Conservation (phyloP, 2,888 invertebrate genomes). For the Zhengitettix transpicula region DNA sequence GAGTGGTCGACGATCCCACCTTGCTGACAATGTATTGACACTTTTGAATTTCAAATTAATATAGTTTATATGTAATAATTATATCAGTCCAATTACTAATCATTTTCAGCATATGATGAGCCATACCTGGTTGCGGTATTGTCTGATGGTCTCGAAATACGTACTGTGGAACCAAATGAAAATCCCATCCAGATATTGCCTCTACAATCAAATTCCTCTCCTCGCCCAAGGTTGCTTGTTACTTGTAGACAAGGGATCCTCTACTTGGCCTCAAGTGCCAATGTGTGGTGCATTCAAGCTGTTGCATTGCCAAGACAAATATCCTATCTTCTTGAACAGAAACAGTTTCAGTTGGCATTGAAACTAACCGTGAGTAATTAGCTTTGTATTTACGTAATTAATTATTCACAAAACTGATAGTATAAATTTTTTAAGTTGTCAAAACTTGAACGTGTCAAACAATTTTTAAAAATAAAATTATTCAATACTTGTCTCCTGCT, state of each 20-base stretch:
- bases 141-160: conserved; percentile 67
- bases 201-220: conserved; percentile 10
- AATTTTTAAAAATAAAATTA: too few species aligned
- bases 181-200: conserved; percentile 58
- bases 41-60: too few species aligned
- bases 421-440: too few species aligned
- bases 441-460: too few species aligned
- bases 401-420: too few species aligned
- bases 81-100: too few species aligned
- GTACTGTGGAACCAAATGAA: conserved; percentile 72
- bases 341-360: conserved; percentile 86
- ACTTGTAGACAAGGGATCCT: conserved; percentile 61
- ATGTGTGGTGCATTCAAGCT: conserved; percentile 74
- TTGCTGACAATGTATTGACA: too few species aligned
- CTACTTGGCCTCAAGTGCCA: conserved; percentile 73
- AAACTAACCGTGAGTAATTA: conserved; percentile 43
- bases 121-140: conserved; percentile 81
- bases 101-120: conserved; percentile 64
- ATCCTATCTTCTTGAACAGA: conserved; percentile 64
- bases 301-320: conserved; percentile 73
- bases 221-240: conserved; percentile 58
- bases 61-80: too few species aligned
- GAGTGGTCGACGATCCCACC: too few species aligned
- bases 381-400: neutral
- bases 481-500: too few species aligned